Conservation (phyloP, 2,113 vertebrate species). For the Laticauda laticaudata region DNA sequence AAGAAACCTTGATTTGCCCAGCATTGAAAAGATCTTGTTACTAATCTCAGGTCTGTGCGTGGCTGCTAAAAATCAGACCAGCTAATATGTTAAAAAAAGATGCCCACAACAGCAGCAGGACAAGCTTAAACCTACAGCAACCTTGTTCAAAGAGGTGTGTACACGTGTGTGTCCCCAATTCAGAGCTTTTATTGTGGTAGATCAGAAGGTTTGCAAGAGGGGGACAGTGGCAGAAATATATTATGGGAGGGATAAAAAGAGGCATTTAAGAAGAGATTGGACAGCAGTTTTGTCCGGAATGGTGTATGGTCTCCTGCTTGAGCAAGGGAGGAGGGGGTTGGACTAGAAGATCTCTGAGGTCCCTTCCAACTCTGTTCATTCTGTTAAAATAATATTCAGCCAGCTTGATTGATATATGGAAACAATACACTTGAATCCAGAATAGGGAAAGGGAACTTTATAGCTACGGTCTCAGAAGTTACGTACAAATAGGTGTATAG, state of each 20-base stretch:
- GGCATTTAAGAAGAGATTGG: too few species aligned
- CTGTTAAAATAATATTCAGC: background rate
- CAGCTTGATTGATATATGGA: slow-evolving; percentile 3
- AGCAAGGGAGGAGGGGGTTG: too few species aligned
- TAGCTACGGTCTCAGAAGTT: background rate
- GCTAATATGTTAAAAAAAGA: background rate
- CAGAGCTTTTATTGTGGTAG: background rate
- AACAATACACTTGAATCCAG: background rate
- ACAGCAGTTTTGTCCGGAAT: too few species aligned
- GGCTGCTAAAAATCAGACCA: background rate
- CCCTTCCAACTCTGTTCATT: too few species aligned
- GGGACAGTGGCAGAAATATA: slow-evolving; percentile 33
- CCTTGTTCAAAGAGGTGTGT: background rate
- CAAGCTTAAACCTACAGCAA: background rate
- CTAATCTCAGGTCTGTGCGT: background rate
- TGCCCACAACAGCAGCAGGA: background rate
- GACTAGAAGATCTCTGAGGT: too few species aligned
- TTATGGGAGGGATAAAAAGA: too few species aligned
- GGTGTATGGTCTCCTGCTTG: too few species aligned
- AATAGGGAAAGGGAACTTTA: too few species aligned
- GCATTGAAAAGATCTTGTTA: background rate
- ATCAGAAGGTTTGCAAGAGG: background rate
- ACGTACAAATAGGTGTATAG: background rate
- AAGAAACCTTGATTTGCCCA: background rate
- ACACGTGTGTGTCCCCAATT: background rate